Base-by-base conservation (phyloP, 1,140 invertebrate species). In the Plectrocnemia conspersa region DNA sequence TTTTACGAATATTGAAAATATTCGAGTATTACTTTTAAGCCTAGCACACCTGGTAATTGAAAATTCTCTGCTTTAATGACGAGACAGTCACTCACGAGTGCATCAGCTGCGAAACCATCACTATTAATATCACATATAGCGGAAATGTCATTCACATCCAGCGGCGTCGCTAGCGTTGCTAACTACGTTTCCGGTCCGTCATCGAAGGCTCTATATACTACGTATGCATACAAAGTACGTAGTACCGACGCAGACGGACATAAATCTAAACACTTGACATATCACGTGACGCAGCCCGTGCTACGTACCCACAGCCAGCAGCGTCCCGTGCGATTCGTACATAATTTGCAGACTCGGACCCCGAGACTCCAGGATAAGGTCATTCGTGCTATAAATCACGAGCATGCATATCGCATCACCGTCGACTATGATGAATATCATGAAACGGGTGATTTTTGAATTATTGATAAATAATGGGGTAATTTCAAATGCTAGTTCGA, bases 251-350 rank as follows among this genome's bases (percentile, higher is more conserved):
- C 50, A 47, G 56, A 58, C 50, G 50, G 46, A 44, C 57, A 59
- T 59, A 54, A 59, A 59, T 59, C 49, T 41, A 55, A 55, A 52
- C 45, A 54, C 58, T 49, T 56, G 58, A 60, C 58, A 56, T 23
- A 45, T 60, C 58, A 56, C 58, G 58, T 56, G 46, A 60, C 35
- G 41, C 15, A 9, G 49, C 16, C 19, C 33, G 7, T 35, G 23
- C 49, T 11, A 33, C 27, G n/a, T 7, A 9, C 7, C 35, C 22
- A 9, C 29, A 18, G n/a, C 27, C 7, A 9, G 45, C 18, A 16
- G 9, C 32, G 32, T 45, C 48, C 41, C 44, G 47, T 44, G 32
- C 36, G 22, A 35, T 42, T 47, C 52, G 46, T 59, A 54, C 53
- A 56, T 59, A 59, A 59, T 59, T 59, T 59, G 57, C 52, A 59